Evolutionary conservation across 92 coral and sea anemone genomes (phyloP).

Genomic region (Nematostella vectensis): DNA sequence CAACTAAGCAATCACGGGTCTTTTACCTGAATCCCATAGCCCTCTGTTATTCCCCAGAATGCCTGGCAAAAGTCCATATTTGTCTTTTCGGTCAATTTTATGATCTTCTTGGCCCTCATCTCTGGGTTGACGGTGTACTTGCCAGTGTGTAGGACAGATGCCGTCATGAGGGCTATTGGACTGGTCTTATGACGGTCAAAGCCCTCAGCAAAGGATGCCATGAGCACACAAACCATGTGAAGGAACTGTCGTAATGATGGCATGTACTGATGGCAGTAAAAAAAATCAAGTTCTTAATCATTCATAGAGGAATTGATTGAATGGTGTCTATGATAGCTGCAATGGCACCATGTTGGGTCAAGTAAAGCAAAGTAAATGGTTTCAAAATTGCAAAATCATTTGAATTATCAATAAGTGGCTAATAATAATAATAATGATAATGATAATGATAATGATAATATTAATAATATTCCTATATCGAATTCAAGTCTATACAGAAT

Average conservation of each 20-base stretch:
- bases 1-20: no score
- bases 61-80: constrained; percentile 95
- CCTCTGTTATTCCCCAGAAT: constrained; percentile 90
- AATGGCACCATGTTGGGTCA: no score
- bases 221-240: constrained; percentile 74
- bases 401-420: no score
- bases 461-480: no score
- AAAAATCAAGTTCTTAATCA: no score
- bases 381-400: no score
- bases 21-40: constrained; percentile 93
- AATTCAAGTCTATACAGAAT: no score
- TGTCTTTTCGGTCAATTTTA: constrained; percentile 64
- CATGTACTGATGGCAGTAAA: constrained; percentile 68
- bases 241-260: constrained; percentile 75
- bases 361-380: no score
- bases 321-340: no score
- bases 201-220: constrained; percentile 99
- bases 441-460: no score
- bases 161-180: constrained; percentile 53
- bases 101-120: constrained; percentile 83
- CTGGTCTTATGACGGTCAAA: constrained; percentile 69
- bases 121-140: constrained; percentile 94
- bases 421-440: no score
- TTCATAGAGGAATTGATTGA: no score
- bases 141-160: constrained; percentile 79